Evolutionary conservation across 2,113 vertebrate genomes (phyloP).

Genomic region (Dunckerocampus dactyliophorus): DNA sequence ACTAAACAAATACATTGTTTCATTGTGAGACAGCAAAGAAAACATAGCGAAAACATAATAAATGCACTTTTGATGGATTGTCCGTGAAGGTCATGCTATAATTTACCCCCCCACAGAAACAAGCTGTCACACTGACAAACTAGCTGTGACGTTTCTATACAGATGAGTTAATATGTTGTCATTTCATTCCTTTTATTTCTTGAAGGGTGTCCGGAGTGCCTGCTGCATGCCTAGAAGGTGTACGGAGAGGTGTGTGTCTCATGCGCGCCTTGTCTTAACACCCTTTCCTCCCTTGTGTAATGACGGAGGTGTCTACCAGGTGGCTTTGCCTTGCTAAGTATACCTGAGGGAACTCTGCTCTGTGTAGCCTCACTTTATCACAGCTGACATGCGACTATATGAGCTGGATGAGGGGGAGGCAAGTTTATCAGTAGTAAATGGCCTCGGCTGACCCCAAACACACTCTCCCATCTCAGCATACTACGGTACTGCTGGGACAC

Average conservation of each 20-base stretch:
- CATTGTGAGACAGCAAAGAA: not conserved
- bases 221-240: not conserved
- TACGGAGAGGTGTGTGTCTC: not conserved
- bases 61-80: conserved; percentile 29
- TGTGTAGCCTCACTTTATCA: conserved; percentile 56
- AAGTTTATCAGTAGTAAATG: conserved; percentile 9
- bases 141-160: conserved; percentile 14
- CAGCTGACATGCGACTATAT: conserved; percentile 44
- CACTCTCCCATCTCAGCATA: conserved; percentile 3
- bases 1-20: too few species aligned
- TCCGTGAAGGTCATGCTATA: conserved; percentile 12
- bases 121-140: conserved; percentile 19
- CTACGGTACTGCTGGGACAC: conserved; percentile 14
- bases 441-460: conserved; percentile 24
- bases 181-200: conserved; percentile 2
- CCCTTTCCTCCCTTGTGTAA: conserved; percentile 19
- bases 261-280: conserved; percentile 11
- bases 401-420: conserved; percentile 7
- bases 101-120: conserved; percentile 25
- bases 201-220: not conserved
- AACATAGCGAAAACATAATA: not conserved
- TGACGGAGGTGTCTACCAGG: conserved; percentile 40
- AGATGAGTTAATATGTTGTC: conserved; percentile 26
- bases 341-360: conserved; percentile 56
- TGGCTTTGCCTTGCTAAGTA: conserved; percentile 62